Base-by-base conservation (phyloP, 2,113 vertebrate species). In the Mionectes macconnelli region DNA sequence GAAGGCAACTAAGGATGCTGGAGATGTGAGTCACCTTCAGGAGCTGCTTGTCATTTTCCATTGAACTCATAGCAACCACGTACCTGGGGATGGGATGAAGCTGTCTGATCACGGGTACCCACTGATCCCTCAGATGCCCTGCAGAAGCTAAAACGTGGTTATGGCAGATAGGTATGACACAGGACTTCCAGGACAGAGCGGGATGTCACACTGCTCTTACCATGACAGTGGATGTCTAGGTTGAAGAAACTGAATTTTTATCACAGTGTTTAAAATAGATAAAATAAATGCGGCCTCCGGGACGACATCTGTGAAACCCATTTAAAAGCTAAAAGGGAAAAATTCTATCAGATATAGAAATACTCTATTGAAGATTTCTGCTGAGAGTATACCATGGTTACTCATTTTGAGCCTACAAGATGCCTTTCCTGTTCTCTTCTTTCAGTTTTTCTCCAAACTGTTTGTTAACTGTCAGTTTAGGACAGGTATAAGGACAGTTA, bases 161-260 rank as follows among this genome's bases (percentile, higher is more conserved):
- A 9, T 6, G 8, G 8, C 14, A 72, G 27, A 50, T 1, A 50
- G 21, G 42, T 44, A 22, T 0, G 1, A 52, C 17, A 44, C 2
- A 44, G 8, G 44, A 28, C 15, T 64, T 45, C 31, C 49, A 76
- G 44, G 13, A 44, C 10, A 75, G 47, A 30, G 19, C 64, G 8
- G 30, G 8, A 22, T 84, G 14, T 63, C 19, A 25, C 14, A 37
- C 17, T 57, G 23, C 17, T 63, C 7, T 17, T 73, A 49, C 33
- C 25, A 5, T 57, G n/a, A 57, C 28, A n/a, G 15, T 27, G 7
- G 7, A 42, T 44, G 7, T n/a, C 35, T 49, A 2, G 27, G n/a
- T 6, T 45, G n/a, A 77, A 77, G 57, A 17, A 63, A 33, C 0
- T 31, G 16, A 74, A 42, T 78, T 84, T 77, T 62, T 2, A 24